Conservation (phyloP, 2,888 invertebrate genomes). For the Harpagoxenus sublaevis region DNA sequence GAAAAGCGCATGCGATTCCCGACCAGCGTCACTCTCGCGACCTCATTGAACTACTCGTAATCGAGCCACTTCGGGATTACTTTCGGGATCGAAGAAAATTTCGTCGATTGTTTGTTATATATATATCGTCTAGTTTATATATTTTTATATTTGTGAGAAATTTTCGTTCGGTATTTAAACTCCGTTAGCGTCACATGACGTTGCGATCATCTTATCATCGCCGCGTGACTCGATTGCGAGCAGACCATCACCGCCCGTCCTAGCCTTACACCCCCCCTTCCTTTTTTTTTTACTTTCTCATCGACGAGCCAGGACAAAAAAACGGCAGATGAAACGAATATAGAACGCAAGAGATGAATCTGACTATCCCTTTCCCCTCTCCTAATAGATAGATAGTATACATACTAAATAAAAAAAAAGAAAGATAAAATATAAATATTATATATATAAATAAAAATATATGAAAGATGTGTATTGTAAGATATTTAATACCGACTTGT, state of each 20-base stretch:
- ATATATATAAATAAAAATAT: conserved; percentile 81
- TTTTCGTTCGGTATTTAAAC: conserved; percentile 2
- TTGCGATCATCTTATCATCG: conserved; percentile 23
- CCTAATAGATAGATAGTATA: conserved; percentile 82
- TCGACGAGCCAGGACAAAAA: conserved; percentile 71
- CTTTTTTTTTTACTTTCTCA: conserved; percentile 70
- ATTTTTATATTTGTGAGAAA: conserved; percentile 23
- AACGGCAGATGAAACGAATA: conserved; percentile 72
- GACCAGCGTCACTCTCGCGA: conserved; percentile 54
- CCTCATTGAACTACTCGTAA: conserved; percentile 38
- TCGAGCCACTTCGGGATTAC: conserved; percentile 31
- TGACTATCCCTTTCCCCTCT: conserved; percentile 75
- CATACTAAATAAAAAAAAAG: conserved; percentile 78
- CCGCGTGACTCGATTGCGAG: conserved; percentile 70
- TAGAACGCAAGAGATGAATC: conserved; percentile 80
- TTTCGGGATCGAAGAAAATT: conserved; percentile 11
- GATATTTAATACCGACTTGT: conserved; percentile 84
- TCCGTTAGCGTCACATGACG: conserved; percentile 7
- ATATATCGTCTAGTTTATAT: not conserved
- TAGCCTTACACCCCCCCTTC: conserved; percentile 5
- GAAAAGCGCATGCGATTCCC: conserved; percentile 15
- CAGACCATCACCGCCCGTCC: conserved; percentile 53
- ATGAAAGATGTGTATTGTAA: conserved; percentile 84
- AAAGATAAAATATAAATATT: conserved; percentile 79
- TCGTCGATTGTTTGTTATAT: not conserved